A percentile compares a stretch with the other conserved stretches of the same genome.
phyloP scores from a whole-genome alignment of 2,888 invertebrate species.

The Andricus quercusramuli region DNA sequence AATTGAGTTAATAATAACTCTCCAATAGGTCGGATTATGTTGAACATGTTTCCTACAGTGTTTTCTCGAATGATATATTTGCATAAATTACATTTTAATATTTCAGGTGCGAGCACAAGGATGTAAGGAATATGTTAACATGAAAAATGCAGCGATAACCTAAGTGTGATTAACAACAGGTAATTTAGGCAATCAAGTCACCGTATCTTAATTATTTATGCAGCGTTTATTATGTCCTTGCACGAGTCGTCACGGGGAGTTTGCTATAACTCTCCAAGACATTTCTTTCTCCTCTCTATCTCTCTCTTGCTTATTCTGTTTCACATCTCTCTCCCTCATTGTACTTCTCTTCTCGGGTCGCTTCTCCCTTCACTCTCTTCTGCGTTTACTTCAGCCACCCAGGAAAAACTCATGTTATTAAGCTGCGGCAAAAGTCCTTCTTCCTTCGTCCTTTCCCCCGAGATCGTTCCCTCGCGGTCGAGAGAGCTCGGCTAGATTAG shows the following conservation, averaged over 20 bases:
- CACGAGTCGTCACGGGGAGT: slow-evolving; percentile 2
- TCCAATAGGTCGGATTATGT: no score
- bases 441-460: slow-evolving; percentile 37
- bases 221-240: slow-evolving; percentile 25
- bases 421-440: slow-evolving; percentile 69
- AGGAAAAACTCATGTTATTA: slow-evolving; percentile 76
- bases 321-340: slow-evolving; percentile 42
- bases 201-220: slow-evolving; percentile 25
- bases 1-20: no score
- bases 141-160: background rate
- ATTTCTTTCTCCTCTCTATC: background rate
- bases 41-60: no score
- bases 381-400: slow-evolving; percentile 62
- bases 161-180: slow-evolving; percentile 8
- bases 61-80: background rate
- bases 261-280: background rate
- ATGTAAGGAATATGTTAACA: background rate
- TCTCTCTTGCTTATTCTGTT: background rate
- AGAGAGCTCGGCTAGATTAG: slow-evolving; percentile 69
- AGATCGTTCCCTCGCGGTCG: slow-evolving; percentile 46
- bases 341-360: slow-evolving; percentile 38
- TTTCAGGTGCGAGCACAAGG: background rate
- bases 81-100: background rate
- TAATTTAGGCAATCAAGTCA: slow-evolving; percentile 9
- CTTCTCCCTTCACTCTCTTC: slow-evolving; percentile 29